phyloP scores from a whole-genome alignment of 2,113 vertebrate genomes.

The Plectropomus leopardus region DNA sequence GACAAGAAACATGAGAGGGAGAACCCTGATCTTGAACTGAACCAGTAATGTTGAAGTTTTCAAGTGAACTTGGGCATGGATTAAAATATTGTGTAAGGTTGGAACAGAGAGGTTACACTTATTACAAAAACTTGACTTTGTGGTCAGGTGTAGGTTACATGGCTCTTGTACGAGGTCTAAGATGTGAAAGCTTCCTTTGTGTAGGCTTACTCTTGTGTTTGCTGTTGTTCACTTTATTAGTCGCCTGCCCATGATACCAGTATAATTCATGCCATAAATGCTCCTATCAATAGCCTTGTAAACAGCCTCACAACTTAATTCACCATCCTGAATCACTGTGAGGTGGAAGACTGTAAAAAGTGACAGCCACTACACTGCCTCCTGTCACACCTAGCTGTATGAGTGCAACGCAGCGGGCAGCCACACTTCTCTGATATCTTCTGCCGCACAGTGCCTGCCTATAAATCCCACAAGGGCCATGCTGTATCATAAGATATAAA shows the following conservation, averaged over 20 bases:
- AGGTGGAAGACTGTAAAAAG: constrained; percentile 32
- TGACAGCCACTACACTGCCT: constrained; percentile 28
- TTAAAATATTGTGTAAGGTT: too few species aligned
- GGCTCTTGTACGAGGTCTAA: too few species aligned
- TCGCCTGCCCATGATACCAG: neutral
- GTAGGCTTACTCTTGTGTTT: neutral
- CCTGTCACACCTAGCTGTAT: constrained; percentile 31
- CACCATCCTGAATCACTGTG: constrained; percentile 20
- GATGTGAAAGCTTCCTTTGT: neutral
- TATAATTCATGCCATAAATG: constrained; percentile 26
- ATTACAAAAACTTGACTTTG: too few species aligned
- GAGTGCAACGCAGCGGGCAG: constrained; percentile 39
- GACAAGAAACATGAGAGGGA: too few species aligned
- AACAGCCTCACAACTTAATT: constrained; percentile 9
- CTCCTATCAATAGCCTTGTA: constrained; percentile 9
- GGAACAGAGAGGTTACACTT: too few species aligned
- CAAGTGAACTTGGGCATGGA: too few species aligned
- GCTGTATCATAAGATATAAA: constrained; percentile 55
- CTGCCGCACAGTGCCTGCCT: constrained; percentile 22
- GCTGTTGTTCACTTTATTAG: constrained; percentile 5
- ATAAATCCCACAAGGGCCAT: constrained; percentile 48
- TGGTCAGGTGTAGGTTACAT: too few species aligned
- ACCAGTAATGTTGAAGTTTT: too few species aligned
- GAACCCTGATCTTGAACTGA: too few species aligned
- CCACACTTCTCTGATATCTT: constrained; percentile 39